Evolutionary conservation across 1,140 invertebrate species (phyloP).

Genomic region (Bacillus rossius): DNA sequence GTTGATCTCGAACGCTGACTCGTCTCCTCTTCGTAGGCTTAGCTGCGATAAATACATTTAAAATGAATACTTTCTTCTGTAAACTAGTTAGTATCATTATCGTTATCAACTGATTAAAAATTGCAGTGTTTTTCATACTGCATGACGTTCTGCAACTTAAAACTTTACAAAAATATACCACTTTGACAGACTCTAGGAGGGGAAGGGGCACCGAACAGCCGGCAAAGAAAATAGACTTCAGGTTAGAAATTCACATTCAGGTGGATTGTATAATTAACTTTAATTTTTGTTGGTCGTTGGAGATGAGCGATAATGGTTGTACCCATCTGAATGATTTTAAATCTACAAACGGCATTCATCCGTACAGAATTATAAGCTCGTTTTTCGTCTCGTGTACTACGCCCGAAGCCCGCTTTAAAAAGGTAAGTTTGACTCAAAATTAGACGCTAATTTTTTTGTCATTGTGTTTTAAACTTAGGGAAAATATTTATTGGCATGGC

Average conservation of each 20-base stretch:
- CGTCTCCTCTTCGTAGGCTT: no score
- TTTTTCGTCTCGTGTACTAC: slow-evolving; percentile 69
- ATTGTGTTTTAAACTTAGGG: no score
- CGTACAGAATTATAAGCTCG: slow-evolving; percentile 68
- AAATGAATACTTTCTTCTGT: no score
- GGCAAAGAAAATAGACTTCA: not conserved
- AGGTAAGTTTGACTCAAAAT: not conserved
- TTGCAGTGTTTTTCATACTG: no score
- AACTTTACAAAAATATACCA: not conserved
- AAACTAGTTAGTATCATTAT: no score
- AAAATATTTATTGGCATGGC: no score
- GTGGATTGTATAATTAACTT: not conserved
- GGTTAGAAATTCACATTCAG: not conserved
- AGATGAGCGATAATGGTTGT: slow-evolving; percentile 66
- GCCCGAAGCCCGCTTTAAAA: slow-evolving; percentile 52
- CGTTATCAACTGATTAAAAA: no score
- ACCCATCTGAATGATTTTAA: slow-evolving; percentile 73
- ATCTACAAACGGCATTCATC: slow-evolving; percentile 62
- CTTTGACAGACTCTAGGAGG: not conserved
- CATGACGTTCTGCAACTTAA: no score
- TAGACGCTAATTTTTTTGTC: no score
- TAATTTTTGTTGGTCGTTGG: slow-evolving; percentile 8
- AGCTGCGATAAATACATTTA: no score
- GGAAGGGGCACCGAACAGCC: not conserved
- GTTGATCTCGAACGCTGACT: no score